These are phyloP conservation scores for Trissolcus basalis DNA, from an alignment of 1,140 invertebrate genomes.

Conservation along the genomic window DNA sequence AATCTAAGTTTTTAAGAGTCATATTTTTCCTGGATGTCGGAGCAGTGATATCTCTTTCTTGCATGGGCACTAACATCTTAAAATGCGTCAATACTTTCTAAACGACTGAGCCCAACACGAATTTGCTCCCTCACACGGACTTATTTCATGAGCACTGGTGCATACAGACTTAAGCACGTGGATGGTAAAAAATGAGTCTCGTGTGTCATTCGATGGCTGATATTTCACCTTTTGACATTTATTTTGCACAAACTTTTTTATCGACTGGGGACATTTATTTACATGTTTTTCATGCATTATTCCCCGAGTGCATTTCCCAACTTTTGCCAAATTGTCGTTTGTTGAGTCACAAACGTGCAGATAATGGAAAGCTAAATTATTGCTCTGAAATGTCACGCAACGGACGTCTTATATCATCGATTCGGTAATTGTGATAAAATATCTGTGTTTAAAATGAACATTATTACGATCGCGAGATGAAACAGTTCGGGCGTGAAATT, in stretches of 20 bases:
- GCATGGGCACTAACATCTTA: slow-evolving; percentile 7
- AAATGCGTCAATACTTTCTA: slow-evolving; percentile 39
- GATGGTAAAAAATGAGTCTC: slow-evolving; percentile 37
- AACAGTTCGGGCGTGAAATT: slow-evolving; percentile 6
- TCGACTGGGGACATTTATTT: no score
- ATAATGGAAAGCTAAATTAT: no score
- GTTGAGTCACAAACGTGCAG: no score
- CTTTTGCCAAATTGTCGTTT: no score
- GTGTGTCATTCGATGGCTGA: slow-evolving; percentile 7
- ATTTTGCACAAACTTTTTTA: neutral
- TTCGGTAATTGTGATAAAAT: no score
- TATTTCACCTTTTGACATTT: slow-evolving; percentile 9
- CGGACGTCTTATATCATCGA: no score
- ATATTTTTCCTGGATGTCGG: slow-evolving; percentile 16
- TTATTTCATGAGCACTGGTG: slow-evolving; percentile 26
- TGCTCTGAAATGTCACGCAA: no score
- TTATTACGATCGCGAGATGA: no score
- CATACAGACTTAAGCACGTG: slow-evolving; percentile 31
- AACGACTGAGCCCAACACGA: slow-evolving; percentile 28
- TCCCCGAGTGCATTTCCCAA: no score
- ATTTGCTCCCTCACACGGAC: slow-evolving; percentile 21
- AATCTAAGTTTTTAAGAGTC: slow-evolving; percentile 41
- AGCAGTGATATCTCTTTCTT: slow-evolving; percentile 7
- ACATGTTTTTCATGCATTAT: no score
- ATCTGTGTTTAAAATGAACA: no score